Evolutionary conservation across 2,888 invertebrate species (phyloP), one percentile per base, ranked within the genome.

Genomic region (Hydriomena furcata): DNA sequence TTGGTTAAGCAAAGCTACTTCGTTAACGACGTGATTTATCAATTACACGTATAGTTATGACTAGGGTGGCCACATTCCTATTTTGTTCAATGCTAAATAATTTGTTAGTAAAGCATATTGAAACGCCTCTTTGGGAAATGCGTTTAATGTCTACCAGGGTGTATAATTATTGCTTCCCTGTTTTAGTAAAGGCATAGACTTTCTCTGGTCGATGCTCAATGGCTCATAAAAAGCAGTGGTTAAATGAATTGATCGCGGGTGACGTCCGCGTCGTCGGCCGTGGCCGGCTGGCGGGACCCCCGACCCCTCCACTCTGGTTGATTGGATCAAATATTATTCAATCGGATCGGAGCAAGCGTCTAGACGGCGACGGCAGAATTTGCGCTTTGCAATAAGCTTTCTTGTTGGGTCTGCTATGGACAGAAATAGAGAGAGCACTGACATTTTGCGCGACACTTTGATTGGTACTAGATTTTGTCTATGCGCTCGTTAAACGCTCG

Each of bases 321-420:
- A 88, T 88, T 89, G 87, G 88, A 87, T 89, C 85, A 86, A 89
- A 82, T 85, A 70, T 85, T 86, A 86, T 86, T 83, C 82, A 84
- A 86, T 89, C 84, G 82, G 76, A 79, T 73, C 77, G 79, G 75
- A 73, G 81, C 74, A 69, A 74, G 67, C 81, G 87, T 82, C 88
- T 79, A 88, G 89, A 87, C 89, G 86, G 84, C 87, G 88, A 77
- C 88, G 68, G 71, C 65, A 82, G 81, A 84, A 88, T 85, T 89
- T 85, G 78, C 77, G 79, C 79, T 82, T 84, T 80, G 80, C 84
- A 82, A 84, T 41, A 32, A 81, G 83, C 79, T 84, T 86, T 84
- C 84, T 83, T 84, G 83, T 85, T 87, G 82, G 83, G 75, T 80
- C 79, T 80, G 82, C 63, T 66, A 64, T 72, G 69, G 71, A 82